Base-by-base conservation (phyloP, 2,797 vertebrate species). In the Tokudaia tokunoshimensis region DNA sequence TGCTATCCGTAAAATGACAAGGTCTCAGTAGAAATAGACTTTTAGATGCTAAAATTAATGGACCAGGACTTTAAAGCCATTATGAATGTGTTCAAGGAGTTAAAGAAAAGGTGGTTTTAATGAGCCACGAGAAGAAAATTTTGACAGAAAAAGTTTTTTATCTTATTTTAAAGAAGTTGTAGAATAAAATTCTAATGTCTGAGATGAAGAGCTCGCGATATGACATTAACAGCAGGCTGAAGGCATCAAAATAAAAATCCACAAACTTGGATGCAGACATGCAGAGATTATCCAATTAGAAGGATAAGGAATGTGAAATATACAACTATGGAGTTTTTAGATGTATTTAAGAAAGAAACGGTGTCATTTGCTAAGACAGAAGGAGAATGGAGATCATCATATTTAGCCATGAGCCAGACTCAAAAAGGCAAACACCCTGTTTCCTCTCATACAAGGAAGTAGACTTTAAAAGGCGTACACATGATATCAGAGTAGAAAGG, bases 171-270 rank as follows among this genome's bases (percentile, higher is more conserved):
- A 85, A 86, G 31, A 12, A 63, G 47, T 47, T 75, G 37, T 89
- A 76, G 47, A 85, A 47, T 59, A 10, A 86, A 94, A 94, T 72
- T 24, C 50, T 12, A 80, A 70, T 13, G 2, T 89, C 52, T 92
- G 67, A 94, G 92, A 85, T 81, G 67, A 88, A 93, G 79, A 59
- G 80, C 34, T 95, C 15, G 91, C 59, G 29, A 84, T n/a, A 93
- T 84, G 17, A n/a, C 59, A 95, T 90, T 78, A 80, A 94, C n/a
- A 94, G 59, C 65, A 94, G 29, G 61, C 59, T 88, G 80, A 11
- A 84, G 47, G 88, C 55, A 41, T 41, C 41, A 89, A 41, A 96
- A 41, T 63, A 59, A 84, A 81, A 91, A 22, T 65, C 67, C n/a
- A 17, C 78, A 70, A 94, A 74, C 61, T 78, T 67, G 67, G 83